A percentile compares a stretch with the other conserved stretches of the same genome.
phyloP scores from a whole-genome alignment of 2,797 vertebrate genomes.

The Serranus cabrilla region DNA sequence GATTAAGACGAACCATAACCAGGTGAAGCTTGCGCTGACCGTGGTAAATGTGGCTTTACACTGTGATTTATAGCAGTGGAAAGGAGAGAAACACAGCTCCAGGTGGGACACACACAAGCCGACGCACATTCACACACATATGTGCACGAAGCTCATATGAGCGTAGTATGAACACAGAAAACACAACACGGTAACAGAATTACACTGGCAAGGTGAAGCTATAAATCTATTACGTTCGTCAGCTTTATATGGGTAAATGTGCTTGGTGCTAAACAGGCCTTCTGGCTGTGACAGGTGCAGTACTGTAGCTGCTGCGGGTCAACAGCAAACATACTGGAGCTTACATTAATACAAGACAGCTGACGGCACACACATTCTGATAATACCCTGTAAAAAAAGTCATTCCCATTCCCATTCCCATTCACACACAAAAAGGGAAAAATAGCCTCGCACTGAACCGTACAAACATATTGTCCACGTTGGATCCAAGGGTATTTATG shows the following conservation, averaged over 20 bases:
- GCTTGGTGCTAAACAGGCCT: constrained; percentile 12
- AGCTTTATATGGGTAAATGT: constrained; percentile 24
- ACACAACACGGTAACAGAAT: constrained; percentile 5
- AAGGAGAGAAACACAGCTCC: constrained; percentile 35
- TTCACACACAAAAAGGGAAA: constrained; percentile 22
- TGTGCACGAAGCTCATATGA: neutral
- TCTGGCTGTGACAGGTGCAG: constrained; percentile 40
- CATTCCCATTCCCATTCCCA: too few species aligned
- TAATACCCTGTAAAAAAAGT: constrained; percentile 44
- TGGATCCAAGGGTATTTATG: constrained; percentile 61
- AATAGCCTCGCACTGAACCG: constrained; percentile 26
- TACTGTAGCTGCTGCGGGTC: constrained; percentile 27
- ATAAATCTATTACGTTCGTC: constrained; percentile 25
- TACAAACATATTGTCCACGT: constrained; percentile 47
- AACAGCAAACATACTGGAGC: constrained; percentile 29
- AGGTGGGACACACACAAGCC: constrained; percentile 35
- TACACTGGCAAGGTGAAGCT: constrained; percentile 12
- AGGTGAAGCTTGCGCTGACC: constrained; percentile 52
- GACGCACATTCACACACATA: constrained; percentile 1
- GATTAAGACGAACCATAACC: constrained; percentile 45
- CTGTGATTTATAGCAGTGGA: constrained; percentile 58
- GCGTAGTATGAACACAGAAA: constrained; percentile 14
- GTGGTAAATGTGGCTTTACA: constrained; percentile 54
- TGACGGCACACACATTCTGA: constrained; percentile 43
- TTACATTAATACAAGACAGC: constrained; percentile 47